These are phyloP conservation scores for Engraulis encrasicolus DNA, from an alignment of 2,113 vertebrate genomes.

Conservation along the genomic window DNA sequence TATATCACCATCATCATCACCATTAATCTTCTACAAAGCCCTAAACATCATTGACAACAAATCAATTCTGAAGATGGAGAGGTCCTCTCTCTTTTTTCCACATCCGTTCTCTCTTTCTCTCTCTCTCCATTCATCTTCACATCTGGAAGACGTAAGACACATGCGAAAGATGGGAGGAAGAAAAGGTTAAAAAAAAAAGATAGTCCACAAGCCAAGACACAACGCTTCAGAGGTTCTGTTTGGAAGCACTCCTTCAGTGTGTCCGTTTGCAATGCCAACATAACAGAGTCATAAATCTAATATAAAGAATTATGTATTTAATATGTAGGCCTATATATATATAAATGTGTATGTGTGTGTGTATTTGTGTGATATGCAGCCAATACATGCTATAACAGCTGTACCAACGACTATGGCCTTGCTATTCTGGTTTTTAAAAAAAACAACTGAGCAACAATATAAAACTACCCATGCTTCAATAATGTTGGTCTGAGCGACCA, in stretches of 20 bases:
- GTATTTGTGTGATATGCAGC: conserved; percentile 1
- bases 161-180: conserved; percentile 5
- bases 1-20: conserved; percentile 26
- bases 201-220: not conserved
- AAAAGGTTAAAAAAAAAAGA: conserved; percentile 30
- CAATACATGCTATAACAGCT: conserved; percentile 19
- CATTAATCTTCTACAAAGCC: conserved; percentile 51
- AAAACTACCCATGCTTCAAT: conserved; percentile 14
- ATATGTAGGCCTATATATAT: not conserved
- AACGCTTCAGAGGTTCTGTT: not conserved
- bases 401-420: not conserved
- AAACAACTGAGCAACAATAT: conserved; percentile 1
- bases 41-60: conserved; percentile 61
- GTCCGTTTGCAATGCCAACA: not conserved
- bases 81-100: conserved; percentile 67
- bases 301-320: conserved; percentile 18
- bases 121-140: conserved; percentile 48
- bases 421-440: conserved; percentile 8
- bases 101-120: conserved; percentile 59
- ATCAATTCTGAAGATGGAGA: conserved; percentile 66
- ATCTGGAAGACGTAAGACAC: conserved; percentile 75
- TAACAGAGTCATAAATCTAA: not conserved
- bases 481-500: conserved; percentile 17
- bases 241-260: not conserved
- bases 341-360: not conserved